phyloP scores from a whole-genome alignment of 1,140 invertebrate species.

The Plectus sambesii region DNA sequence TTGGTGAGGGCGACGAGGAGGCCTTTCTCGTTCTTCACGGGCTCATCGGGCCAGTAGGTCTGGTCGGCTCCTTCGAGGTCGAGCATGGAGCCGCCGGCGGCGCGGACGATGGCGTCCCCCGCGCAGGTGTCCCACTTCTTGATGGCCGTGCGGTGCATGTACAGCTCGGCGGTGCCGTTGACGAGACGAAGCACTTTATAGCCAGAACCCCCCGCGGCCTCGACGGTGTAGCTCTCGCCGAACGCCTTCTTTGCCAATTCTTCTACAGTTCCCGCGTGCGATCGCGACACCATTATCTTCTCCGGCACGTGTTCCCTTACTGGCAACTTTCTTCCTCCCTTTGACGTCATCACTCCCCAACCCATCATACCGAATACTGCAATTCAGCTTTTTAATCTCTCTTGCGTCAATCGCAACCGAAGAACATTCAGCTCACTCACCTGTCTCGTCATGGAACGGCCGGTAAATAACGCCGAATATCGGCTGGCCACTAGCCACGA shows the following conservation, averaged over 20 bases:
- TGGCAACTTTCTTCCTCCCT: slow-evolving; percentile 26
- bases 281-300: slow-evolving; percentile 61
- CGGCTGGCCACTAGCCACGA: slow-evolving; percentile 75
- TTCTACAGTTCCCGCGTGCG: slow-evolving; percentile 69
- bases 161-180: slow-evolving; percentile 67
- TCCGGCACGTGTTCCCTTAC: slow-evolving; percentile 37
- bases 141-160: slow-evolving; percentile 80
- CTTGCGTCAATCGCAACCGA: neutral
- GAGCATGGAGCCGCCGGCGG: slow-evolving; percentile 55
- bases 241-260: slow-evolving; percentile 59
- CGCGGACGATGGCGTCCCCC: slow-evolving; percentile 74
- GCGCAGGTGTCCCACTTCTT: slow-evolving; percentile 99
- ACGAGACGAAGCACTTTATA: slow-evolving; percentile 82
- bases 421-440: slow-evolving; percentile 22
- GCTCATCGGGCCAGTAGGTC: slow-evolving; percentile 1
- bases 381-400: slow-evolving; percentile 18
- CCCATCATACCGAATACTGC: slow-evolving; percentile 75
- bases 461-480: slow-evolving; percentile 87
- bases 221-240: slow-evolving; percentile 53
- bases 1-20: slow-evolving; percentile 18
- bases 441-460: slow-evolving; percentile 59
- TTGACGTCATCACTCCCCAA: slow-evolving; percentile 55
- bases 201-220: slow-evolving; percentile 68
- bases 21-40: slow-evolving; percentile 21
- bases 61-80: slow-evolving; percentile 49